Percentiles rank a stretch among this genome's conserved stretches.
These are phyloP conservation scores for Thymelicus lineola DNA, from an alignment of 2,888 invertebrate species.

Conservation along the genomic window DNA sequence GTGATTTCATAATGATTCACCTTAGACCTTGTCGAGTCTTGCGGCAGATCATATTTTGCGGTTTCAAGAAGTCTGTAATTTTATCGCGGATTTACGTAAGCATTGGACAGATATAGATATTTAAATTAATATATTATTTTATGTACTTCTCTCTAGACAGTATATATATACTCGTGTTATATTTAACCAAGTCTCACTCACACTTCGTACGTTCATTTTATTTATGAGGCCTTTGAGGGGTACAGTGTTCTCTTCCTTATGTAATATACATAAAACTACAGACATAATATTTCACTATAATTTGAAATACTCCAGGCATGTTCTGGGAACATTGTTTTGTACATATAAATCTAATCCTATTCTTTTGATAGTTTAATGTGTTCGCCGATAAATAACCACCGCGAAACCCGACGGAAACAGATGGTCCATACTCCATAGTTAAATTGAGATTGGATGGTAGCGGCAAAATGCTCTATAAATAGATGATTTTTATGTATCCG, in stretches of 20 bases:
- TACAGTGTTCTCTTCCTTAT: too few relatives aligned
- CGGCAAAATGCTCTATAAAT: constrained; percentile 33
- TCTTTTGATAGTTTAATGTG: background rate
- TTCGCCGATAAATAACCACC: constrained; percentile 5
- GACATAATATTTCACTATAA: too few relatives aligned
- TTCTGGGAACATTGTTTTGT: background rate
- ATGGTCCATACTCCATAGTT: constrained; percentile 33
- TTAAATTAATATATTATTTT: background rate
- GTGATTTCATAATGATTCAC: constrained; percentile 18
- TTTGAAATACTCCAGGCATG: too few relatives aligned
- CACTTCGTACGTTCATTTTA: too few relatives aligned
- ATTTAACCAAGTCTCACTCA: too few relatives aligned
- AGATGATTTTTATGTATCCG: constrained; percentile 34
- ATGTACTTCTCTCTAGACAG: background rate
- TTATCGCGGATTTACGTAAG: constrained; percentile 17
- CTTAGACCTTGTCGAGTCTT: constrained; percentile 9
- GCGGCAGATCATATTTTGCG: constrained; percentile 30
- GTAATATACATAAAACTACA: too few relatives aligned
- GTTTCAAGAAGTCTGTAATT: constrained; percentile 21
- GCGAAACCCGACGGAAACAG: constrained; percentile 32
- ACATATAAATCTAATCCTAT: background rate
- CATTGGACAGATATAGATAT: background rate
- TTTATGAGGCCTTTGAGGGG: too few relatives aligned
- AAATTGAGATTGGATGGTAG: constrained; percentile 27
- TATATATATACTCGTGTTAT: background rate